Percentiles rank a stretch among this genome's conserved stretches.
Evolutionary conservation across 2,888 invertebrate species (phyloP).

Genomic region (Stenoptilia bipunctidactyla): DNA sequence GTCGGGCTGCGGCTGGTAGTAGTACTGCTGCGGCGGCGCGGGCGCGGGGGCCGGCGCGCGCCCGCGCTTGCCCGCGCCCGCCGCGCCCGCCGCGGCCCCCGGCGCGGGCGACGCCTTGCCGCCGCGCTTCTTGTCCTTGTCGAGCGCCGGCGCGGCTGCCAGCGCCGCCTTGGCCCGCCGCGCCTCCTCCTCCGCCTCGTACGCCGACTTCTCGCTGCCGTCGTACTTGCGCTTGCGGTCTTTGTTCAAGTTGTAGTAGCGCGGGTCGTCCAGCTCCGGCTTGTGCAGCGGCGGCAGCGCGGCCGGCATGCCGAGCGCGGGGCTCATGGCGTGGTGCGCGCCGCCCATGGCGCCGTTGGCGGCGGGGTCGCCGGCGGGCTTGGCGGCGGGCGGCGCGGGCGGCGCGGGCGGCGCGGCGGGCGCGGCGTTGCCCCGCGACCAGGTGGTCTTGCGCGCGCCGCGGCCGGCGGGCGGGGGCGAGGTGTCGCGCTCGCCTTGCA

Average conservation of each 20-base stretch:
- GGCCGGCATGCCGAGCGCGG: conserved; percentile 45
- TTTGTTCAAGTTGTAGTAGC: conserved; percentile 80
- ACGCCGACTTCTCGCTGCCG: conserved; percentile 75
- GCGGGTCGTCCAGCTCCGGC: conserved; percentile 75
- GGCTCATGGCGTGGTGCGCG: conserved; percentile 46
- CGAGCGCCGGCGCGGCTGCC: conserved; percentile 63
- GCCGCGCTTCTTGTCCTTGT: conserved; percentile 53
- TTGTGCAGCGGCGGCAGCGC: conserved; percentile 45
- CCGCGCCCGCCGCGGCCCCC: conserved; percentile 37
- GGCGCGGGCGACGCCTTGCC: too few relatives aligned
- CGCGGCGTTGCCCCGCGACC: conserved; percentile 68
- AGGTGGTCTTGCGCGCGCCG: conserved; percentile 76
- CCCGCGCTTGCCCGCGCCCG: conserved; percentile 60
- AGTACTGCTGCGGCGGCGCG: conserved; percentile 65
- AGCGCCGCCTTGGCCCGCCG: conserved; percentile 61
- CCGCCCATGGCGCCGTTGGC: conserved; percentile 52
- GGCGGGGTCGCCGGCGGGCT: conserved; percentile 49
- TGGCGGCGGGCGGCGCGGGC: conserved; percentile 46
- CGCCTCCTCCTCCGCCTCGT: conserved; percentile 71
- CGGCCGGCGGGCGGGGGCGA: conserved; percentile 82
- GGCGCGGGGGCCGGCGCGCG: conserved; percentile 57
- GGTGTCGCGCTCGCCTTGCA: conserved; percentile 85
- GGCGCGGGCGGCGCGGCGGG: conserved; percentile 48
- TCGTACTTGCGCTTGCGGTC: conserved; percentile 79
- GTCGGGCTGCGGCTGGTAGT: conserved; percentile 70